These are phyloP conservation scores for Neolamprologus multifasciatus DNA, from an alignment of 2,797 vertebrate species.

Conservation along the genomic window DNA sequence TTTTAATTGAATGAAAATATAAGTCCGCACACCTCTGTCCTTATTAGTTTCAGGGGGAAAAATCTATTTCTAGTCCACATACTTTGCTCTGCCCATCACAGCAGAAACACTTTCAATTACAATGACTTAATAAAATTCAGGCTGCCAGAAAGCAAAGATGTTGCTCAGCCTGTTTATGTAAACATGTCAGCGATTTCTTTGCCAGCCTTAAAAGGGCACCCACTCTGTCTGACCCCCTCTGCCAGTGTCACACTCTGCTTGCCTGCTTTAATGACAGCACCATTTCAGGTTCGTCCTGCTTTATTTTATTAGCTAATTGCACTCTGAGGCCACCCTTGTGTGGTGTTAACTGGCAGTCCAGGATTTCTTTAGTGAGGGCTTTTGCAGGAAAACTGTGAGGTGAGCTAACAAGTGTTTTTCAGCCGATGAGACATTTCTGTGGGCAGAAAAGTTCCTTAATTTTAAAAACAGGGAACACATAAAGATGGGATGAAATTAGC, in stretches of 20 bases:
- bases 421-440: background rate
- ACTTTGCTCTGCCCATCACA: conserved; percentile 33
- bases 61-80: conserved; percentile 19
- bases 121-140: conserved; percentile 17
- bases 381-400: background rate
- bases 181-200: conserved; percentile 17
- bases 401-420: conserved; percentile 12
- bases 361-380: conserved; percentile 12
- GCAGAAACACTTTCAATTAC: conserved; percentile 51
- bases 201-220: conserved; percentile 18
- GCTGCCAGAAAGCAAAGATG: background rate
- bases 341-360: conserved; percentile 12
- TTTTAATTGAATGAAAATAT: conserved; percentile 63
- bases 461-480: conserved; percentile 19
- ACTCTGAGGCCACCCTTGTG: conserved; percentile 24
- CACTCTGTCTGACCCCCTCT: conserved; percentile 26
- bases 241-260: background rate
- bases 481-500: background rate
- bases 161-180: conserved; percentile 28
- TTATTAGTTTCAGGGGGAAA: conserved; percentile 32
- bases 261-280: background rate
- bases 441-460: conserved; percentile 44
- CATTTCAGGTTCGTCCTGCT: conserved; percentile 32
- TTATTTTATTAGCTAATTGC: conserved; percentile 55
- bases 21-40: conserved; percentile 23